A percentile compares a stretch with the other conserved stretches of the same genome.
Evolutionary conservation across 1,140 invertebrate species (phyloP).

Genomic region (Melanaphis sacchari): DNA sequence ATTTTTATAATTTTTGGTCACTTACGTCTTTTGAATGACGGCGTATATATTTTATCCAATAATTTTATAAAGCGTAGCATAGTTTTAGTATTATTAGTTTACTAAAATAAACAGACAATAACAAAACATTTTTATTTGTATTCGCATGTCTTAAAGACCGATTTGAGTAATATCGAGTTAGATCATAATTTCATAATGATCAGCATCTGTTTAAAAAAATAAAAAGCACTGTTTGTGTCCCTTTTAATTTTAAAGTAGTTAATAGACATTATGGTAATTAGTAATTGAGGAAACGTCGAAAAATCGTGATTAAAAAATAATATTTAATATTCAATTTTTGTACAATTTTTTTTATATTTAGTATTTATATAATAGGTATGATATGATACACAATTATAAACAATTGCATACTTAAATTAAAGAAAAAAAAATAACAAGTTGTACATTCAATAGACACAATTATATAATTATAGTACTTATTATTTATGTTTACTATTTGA

Average conservation of each 20-base stretch:
- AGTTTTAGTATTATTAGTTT: background rate
- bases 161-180: background rate
- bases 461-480: background rate
- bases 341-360: background rate
- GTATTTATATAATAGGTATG: background rate
- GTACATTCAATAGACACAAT: background rate
- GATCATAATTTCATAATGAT: background rate
- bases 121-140: background rate
- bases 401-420: background rate
- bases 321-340: background rate
- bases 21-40: background rate
- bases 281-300: background rate
- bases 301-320: background rate
- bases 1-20: background rate
- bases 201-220: background rate
- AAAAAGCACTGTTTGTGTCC: background rate
- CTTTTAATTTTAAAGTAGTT: background rate
- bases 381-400: background rate
- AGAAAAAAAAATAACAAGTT: background rate
- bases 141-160: no score
- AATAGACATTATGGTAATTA: background rate
- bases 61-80: background rate
- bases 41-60: background rate
- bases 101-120: background rate
- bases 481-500: background rate